Evolutionary conservation across 2,797 vertebrate genomes (phyloP), one percentile per base, ranked within the genome.

Genomic region (Spheniscus humboldti): DNA sequence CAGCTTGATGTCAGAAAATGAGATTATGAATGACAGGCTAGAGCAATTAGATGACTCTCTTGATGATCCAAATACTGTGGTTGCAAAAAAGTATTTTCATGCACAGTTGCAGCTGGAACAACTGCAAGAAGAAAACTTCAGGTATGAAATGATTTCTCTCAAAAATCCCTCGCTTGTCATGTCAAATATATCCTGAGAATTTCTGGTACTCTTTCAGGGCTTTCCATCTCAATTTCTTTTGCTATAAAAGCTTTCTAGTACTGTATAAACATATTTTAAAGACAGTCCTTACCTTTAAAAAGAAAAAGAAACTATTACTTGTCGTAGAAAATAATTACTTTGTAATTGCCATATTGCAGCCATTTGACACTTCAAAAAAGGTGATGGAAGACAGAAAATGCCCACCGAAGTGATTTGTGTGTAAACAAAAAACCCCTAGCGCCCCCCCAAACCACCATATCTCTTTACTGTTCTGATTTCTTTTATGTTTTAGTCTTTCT

Each of bases 101-200:
- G 98, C 99, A 55, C 99, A 99, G 94, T 97, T 99, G 69, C 99
- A 99, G 91, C 92, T 99, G 12, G 99, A 99, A 94, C 98, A 98
- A 52, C 93, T 99, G 76, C 99, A 99, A 96, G 99, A 99, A 95
- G 99, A 99, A 96, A 99, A 99, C 97, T 99, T 99, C 98, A 99
- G 99, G 99, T 99, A 96, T n/a, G 45, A 86, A 81, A 80, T 67
- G 5, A 55, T 72, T 86, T 63, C 2, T 59, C 11, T 55, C 6
- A 9, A 9, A 90, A 69, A 78, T 18, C 30, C 53, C 17, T 66
- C 2, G 1, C 16, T 41, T 53, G 25, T 60, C 9, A 2, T 41
- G 13, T 71, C 52, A 59, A 23, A 62, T 45, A 13, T 5, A 30
- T 52, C 43, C 45, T 82, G 74, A 50, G 68, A 69, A 75, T 88